A percentile compares a stretch with the other conserved stretches of the same genome.
Conservation (phyloP, 2,888 invertebrate genomes). For the Litoditis marina region DNA sequence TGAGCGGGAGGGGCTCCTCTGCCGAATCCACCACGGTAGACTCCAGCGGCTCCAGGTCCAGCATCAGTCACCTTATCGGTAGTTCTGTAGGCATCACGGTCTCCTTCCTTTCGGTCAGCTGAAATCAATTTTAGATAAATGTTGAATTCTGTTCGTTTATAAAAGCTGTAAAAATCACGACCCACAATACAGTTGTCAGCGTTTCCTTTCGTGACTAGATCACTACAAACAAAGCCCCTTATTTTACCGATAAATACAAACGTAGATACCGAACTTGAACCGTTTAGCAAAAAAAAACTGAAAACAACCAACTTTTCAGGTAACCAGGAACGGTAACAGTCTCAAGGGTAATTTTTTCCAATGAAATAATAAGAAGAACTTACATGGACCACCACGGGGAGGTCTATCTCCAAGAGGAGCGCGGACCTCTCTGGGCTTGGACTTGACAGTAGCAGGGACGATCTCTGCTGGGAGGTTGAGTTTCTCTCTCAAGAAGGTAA, state of each 20-base stretch:
- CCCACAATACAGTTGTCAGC: too few species aligned
- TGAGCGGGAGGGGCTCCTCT: constrained; percentile 52
- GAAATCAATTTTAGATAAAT: constrained; percentile 17
- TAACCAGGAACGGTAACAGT: too few species aligned
- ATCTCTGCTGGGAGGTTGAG: constrained; percentile 96
- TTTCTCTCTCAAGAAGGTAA: constrained; percentile 89
- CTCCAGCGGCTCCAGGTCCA: constrained; percentile 82
- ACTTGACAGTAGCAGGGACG: constrained; percentile 92
- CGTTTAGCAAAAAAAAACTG: too few species aligned
- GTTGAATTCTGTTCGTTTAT: too few species aligned
- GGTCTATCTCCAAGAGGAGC: constrained; percentile 54
- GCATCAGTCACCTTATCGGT: constrained; percentile 91
- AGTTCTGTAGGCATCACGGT: constrained; percentile 53
- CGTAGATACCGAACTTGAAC: too few species aligned
- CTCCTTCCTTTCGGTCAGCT: constrained; percentile 47
- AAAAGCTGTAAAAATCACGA: too few species aligned
- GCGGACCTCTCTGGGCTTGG: constrained; percentile 69
- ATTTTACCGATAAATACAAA: too few species aligned
- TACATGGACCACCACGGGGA: constrained; percentile 22
- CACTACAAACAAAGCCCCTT: too few species aligned
- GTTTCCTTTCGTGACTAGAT: too few species aligned
- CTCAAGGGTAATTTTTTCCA: too few species aligned
- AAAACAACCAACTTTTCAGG: too few species aligned
- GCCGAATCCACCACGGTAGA: constrained; percentile 69
- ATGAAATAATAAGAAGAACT: too few species aligned